Base-by-base conservation (phyloP, 2,797 vertebrate genomes). In the Pogonophryne albipinna region DNA sequence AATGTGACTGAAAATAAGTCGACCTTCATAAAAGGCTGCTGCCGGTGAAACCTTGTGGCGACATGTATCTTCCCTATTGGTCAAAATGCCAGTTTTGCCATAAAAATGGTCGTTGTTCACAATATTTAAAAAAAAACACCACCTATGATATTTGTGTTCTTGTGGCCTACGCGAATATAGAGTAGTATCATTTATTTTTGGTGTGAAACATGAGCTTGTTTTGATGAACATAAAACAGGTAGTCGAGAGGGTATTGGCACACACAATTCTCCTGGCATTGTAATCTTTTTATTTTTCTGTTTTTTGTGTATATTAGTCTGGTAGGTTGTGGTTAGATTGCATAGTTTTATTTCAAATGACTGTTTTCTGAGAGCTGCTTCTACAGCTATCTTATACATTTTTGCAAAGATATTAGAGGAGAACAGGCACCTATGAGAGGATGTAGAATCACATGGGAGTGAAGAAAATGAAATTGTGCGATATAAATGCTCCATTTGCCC, bases 1-100 rank as follows among this genome's bases (percentile, higher is more conserved):
- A 91, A 90, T 88, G 89, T 91, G 93, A 94, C 91, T 91, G 89
- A 93, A 89, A 92, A 93, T 92, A 92, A 88, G 92, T 94, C 83
- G 84, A 92, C 93, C 93, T 95, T 94, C 90, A 93, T 94, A 90
- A 91, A 90, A 92, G 68, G 52, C 85, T 93, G 82, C 83, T 85
- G 80, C 82, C 66, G 75, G 79, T 74, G 82, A 84, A 80, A 66
- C 74, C 72, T 80, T 62, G 78, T 80, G 70, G 74, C 78, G 61
- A n/a, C 69, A 74, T 55, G 49, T 55, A 73, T 86, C 79, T 76
- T 53, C 57, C 51, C 60, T 71, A 60, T 61, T 60, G 52, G 82
- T 60, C 55, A 68, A 90, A 90, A 80, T 84, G 19, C 72, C 75
- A 34, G 45, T 87, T 94, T 90, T 79, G 58, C 19, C 55, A 74